Conservation (phyloP, 2,113 vertebrate species). For the Pachypanchax playfairii region DNA sequence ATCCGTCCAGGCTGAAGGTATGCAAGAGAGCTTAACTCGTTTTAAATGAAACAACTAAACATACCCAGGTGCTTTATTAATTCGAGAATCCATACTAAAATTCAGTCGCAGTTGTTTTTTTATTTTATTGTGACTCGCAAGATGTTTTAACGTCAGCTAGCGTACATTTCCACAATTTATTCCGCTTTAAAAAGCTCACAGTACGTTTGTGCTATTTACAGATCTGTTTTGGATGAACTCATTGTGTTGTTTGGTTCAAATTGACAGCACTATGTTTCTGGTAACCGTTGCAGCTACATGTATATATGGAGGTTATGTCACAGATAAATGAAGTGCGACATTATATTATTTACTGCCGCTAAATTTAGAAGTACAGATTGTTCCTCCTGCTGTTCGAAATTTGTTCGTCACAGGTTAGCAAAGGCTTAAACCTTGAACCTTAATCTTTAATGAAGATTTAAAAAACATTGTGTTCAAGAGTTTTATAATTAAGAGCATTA, state of each 20-base stretch:
- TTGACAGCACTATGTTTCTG: not conserved
- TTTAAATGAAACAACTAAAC: not conserved
- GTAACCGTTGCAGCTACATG: not conserved
- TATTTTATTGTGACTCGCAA: conserved; percentile 5
- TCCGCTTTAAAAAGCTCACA: not conserved
- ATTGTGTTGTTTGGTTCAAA: not conserved
- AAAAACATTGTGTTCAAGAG: too few species aligned
- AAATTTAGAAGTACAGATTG: too few species aligned
- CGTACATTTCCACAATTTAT: not conserved
- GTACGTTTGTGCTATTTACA: not conserved
- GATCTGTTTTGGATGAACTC: not conserved
- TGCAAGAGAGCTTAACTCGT: conserved; percentile 5
- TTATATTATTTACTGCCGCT: too few species aligned
- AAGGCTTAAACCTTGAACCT: too few species aligned
- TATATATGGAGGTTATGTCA: conserved; percentile 4
- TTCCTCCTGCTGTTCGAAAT: too few species aligned
- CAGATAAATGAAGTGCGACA: too few species aligned
- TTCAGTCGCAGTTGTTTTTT: not conserved
- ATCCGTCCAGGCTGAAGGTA: conserved; percentile 30
- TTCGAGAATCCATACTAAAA: accelerated
- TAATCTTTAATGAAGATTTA: too few species aligned
- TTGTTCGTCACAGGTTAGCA: too few species aligned
- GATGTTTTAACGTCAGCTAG: conserved; percentile 27
- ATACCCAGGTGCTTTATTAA: not conserved
- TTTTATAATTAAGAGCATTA: too few species aligned